Base-by-base conservation (phyloP, 2,888 invertebrate species). In the Endotricha flammealis region DNA sequence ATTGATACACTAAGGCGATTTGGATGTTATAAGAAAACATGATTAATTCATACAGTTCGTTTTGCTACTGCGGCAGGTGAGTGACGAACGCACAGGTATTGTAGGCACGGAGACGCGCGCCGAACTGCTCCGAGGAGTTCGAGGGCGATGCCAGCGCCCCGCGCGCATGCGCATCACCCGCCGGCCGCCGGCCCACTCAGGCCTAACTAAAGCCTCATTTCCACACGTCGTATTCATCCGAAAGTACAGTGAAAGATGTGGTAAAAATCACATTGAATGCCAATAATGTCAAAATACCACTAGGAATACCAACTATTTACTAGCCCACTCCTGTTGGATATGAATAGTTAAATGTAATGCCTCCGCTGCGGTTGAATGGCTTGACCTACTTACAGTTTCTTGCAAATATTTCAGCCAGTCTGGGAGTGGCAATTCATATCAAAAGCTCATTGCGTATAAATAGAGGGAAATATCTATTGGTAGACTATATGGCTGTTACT, bases 401-500 rank as follows among this genome's bases (percentile, higher is more conserved):
- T 60, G 71, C 68, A 62, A 72, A 74, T 75, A 72, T 74, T 75
- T 72, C 57, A 69, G 62, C 62, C 53, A 59, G 61, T 44, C 56
- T 63, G 71, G 77, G 74, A 75, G 75, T 73, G 74, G 72, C 75
- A 61, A 62, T 57, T 64, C 57, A 54, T 59, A 61, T 57, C 62
- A 62, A 65, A 65, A 62, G 64, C 60, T 63, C 59, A 57, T 61
- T 54, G 57, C 50, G 48, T 54, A 44, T 38, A 41, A 17, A 31
- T 44, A 46, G 38, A 33, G n/a, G n/a, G n/a, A n/a, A n/a, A n/a
- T n/a, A n/a, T n/a, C n/a, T n/a, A n/a, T n/a, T n/a, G n/a, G n/a
- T n/a, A n/a, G n/a, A n/a, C n/a, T n/a, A n/a, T n/a, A n/a, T n/a
- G n/a, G n/a, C n/a, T n/a, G n/a, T n/a, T n/a, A n/a, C n/a, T n/a